Evolutionary conservation across 2,113 vertebrate species (phyloP).

Genomic region (Gallinago undulata): DNA sequence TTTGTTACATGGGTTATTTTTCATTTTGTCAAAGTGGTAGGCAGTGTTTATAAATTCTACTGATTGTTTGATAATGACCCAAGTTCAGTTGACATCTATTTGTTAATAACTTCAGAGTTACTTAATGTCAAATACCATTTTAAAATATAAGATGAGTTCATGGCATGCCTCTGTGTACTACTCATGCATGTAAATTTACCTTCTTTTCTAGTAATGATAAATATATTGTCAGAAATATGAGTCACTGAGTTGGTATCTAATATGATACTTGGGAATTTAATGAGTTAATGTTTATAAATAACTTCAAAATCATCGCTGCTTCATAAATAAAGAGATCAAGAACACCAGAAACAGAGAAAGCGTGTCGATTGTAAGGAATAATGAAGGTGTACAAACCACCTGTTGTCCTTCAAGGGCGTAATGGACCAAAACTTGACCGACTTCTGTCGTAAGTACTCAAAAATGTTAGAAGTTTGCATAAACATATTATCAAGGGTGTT

Average conservation of each 20-base stretch:
- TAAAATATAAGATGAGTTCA: conserved; percentile 58
- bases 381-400: conserved; percentile 72
- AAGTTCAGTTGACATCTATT: not conserved
- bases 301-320: conserved; percentile 45
- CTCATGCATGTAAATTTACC: conserved; percentile 51
- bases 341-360: not conserved
- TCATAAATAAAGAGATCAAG: conserved; percentile 62
- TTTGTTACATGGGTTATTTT: not conserved
- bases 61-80: not conserved
- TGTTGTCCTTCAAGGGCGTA: conserved; percentile 23
- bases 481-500: rapidly evolving
- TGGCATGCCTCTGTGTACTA: conserved; percentile 14
- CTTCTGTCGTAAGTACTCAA: conserved; percentile 74
- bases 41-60: not conserved
- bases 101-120: not conserved
- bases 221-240: conserved; percentile 66
- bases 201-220: conserved; percentile 14
- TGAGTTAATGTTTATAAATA: conserved; percentile 79
- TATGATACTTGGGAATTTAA: conserved; percentile 38
- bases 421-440: conserved; percentile 74
- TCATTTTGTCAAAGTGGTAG: not conserved
- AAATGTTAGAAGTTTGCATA: not conserved
- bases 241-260: conserved; percentile 29
- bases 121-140: conserved; percentile 14
- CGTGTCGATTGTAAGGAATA: not conserved